These are phyloP conservation scores for Hylia prasina DNA, from an alignment of 2,113 vertebrate species.

Conservation along the genomic window DNA sequence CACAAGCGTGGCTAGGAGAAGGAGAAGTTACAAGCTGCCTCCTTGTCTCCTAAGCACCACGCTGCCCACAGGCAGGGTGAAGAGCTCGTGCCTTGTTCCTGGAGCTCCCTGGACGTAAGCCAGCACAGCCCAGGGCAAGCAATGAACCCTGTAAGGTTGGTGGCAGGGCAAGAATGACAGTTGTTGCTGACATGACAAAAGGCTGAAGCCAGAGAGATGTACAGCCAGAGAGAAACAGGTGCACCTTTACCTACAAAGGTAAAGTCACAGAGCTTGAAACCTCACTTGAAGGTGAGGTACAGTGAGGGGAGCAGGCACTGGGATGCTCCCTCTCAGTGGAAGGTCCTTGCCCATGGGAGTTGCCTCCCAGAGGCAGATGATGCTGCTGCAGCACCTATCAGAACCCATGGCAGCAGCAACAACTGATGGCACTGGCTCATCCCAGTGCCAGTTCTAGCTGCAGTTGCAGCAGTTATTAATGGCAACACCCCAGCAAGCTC, in stretches of 20 bases:
- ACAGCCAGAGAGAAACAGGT: not conserved
- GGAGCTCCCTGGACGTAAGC: not conserved
- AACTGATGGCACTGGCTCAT: rapidly evolving
- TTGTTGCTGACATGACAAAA: not conserved
- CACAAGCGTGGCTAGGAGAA: rapidly evolving
- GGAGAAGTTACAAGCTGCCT: not conserved
- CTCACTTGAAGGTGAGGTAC: not conserved
- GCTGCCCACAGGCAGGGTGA: not conserved
- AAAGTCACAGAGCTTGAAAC: not conserved
- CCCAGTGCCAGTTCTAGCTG: not conserved
- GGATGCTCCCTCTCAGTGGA: not conserved
- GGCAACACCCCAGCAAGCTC: not conserved
- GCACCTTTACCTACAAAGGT: not conserved
- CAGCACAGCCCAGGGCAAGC: not conserved
- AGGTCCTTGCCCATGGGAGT: rapidly evolving
- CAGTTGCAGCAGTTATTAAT: not conserved
- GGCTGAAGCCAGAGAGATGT: not conserved
- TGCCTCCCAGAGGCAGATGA: not conserved
- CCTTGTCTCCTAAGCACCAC: not conserved
- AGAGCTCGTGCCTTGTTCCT: not conserved
- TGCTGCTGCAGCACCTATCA: not conserved
- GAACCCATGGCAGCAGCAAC: not conserved
- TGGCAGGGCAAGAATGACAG: not conserved
- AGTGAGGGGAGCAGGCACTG: not conserved
- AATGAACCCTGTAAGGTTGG: not conserved